These are phyloP conservation scores for Atta texana DNA, from an alignment of 1,140 invertebrate species.

Conservation along the genomic window DNA sequence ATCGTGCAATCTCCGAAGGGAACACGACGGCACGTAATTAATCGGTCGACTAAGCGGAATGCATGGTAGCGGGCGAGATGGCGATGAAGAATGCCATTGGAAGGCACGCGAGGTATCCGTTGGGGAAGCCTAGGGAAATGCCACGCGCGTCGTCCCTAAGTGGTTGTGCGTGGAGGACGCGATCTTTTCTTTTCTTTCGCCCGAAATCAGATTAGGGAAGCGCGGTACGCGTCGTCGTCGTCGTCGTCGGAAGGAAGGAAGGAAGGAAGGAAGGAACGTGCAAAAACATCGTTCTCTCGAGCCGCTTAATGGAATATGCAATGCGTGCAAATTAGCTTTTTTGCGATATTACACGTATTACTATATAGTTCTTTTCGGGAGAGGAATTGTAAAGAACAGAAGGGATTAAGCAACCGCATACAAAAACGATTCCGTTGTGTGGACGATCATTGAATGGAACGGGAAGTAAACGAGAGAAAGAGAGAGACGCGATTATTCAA, in stretches of 20 bases:
- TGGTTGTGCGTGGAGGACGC: constrained; percentile 36
- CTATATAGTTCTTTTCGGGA: neutral
- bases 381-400: neutral
- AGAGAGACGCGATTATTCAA: neutral
- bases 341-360: neutral
- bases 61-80: constrained; percentile 56
- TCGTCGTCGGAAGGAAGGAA: neutral
- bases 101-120: constrained; percentile 63
- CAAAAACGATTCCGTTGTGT: constrained; percentile 60
- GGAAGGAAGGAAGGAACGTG: neutral
- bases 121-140: constrained; percentile 18
- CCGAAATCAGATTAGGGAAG: constrained; percentile 54
- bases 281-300: constrained; percentile 1
- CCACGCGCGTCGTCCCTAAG: constrained; percentile 48
- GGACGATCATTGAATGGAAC: neutral
- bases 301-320: constrained; percentile 63
- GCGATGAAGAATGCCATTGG: constrained; percentile 66
- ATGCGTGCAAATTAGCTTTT: constrained; percentile 34
- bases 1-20: constrained; percentile 43
- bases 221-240: neutral
- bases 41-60: constrained; percentile 71
- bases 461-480: constrained; percentile 22
- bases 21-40: constrained; percentile 63
- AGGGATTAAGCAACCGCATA: neutral
- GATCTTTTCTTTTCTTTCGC: constrained; percentile 10